phyloP scores from a whole-genome alignment of 2,113 vertebrate genomes.

The Pelvicachromis taeniatus region DNA sequence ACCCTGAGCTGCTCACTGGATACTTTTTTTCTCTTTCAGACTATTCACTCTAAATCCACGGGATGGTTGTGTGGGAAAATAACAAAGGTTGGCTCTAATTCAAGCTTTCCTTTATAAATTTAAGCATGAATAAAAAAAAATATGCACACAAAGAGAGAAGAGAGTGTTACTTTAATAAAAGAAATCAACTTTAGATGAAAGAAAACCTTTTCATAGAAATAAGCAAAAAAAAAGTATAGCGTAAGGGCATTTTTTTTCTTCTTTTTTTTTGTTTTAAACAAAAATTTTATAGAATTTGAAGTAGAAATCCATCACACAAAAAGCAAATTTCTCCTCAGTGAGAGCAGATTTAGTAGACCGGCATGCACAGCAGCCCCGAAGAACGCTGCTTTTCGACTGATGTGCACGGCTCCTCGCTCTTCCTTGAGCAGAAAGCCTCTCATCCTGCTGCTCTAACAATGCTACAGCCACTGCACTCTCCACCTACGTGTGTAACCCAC shows the following conservation, averaged over 20 bases:
- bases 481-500: conserved; percentile 8
- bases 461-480: background rate
- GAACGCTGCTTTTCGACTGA: background rate
- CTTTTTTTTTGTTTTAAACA: background rate
- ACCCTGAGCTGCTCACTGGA: background rate
- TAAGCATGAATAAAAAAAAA: fast-evolving
- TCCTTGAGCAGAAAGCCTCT: background rate
- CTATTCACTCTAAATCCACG: background rate
- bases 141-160: fast-evolving
- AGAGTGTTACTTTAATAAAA: background rate
- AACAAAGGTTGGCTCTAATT: background rate
- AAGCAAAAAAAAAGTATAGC: fast-evolving
- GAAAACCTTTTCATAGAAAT: background rate
- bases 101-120: background rate
- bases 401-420: background rate
- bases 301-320: background rate
- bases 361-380: background rate
- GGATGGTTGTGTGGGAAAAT: background rate
- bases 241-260: background rate
- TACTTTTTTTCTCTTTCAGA: background rate
- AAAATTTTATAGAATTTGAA: background rate
- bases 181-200: background rate
- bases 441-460: background rate
- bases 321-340: background rate
- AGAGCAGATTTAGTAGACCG: background rate